A percentile compares a stretch with the other conserved stretches of the same genome.
phyloP scores from a whole-genome alignment of 1,140 invertebrate species.

The Zaprionus gabonicus region DNA sequence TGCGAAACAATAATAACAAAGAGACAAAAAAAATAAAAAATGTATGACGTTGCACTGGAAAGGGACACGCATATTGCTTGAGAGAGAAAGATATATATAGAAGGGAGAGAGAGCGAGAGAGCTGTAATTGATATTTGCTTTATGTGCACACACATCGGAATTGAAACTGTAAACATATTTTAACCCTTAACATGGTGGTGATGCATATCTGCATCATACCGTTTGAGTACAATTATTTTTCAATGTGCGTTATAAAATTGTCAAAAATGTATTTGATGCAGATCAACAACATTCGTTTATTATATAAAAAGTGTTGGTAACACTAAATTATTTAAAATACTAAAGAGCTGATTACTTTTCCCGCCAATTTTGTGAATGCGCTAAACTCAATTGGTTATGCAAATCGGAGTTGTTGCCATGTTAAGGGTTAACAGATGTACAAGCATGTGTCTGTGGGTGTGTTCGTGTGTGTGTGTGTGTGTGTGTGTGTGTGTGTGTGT shows the following conservation, averaged over 20 bases:
- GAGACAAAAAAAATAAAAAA: constrained; percentile 34
- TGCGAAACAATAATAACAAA: constrained; percentile 15
- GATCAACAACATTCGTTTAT: no score
- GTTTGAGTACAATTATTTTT: no score
- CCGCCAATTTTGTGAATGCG: no score
- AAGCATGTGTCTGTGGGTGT: background rate
- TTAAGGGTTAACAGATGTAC: constrained; percentile 65
- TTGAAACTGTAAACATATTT: constrained; percentile 76
- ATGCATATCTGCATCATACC: no score
- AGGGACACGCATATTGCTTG: background rate
- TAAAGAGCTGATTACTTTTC: no score
- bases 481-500: constrained; percentile 30
- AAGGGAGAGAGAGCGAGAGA: constrained; percentile 32
- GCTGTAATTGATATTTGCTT: constrained; percentile 77
- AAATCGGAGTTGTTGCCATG: no score
- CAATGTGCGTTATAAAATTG: no score
- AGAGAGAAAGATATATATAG: background rate
- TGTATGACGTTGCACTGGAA: constrained; percentile 2
- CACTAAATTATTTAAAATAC: no score
- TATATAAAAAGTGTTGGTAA: no score
- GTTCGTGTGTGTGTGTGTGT: constrained; percentile 1
- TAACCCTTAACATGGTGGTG: no score
- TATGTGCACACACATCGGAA: constrained; percentile 60
- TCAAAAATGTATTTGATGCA: no score
- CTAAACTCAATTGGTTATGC: no score